Percentiles rank a stretch among this genome's conserved stretches.
These are phyloP conservation scores for Alosa alosa DNA, from an alignment of 2,113 vertebrate genomes.

Conservation along the genomic window DNA sequence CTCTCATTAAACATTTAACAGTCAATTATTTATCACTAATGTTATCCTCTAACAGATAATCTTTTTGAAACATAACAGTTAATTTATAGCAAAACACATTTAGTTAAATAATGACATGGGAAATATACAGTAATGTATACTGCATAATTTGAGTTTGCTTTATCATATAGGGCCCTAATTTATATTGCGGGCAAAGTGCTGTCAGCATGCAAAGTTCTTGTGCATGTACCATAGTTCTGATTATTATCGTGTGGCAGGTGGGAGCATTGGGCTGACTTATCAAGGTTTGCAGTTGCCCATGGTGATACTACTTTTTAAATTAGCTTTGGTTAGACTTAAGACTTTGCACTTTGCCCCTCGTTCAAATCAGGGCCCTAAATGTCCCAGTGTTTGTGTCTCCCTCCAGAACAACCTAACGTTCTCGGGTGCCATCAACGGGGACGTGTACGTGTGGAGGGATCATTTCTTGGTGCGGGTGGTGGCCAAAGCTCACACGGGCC, in stretches of 20 bases:
- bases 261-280: too few species aligned
- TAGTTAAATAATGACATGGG: background rate
- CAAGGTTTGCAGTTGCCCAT: too few species aligned
- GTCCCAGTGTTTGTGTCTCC: background rate
- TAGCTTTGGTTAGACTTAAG: too few species aligned
- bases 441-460: slow-evolving; percentile 94
- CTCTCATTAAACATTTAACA: background rate
- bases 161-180: too few species aligned
- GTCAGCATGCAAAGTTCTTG: too few species aligned
- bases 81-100: background rate
- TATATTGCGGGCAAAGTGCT: too few species aligned
- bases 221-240: too few species aligned
- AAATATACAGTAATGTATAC: background rate
- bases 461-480: slow-evolving; percentile 92
- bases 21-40: background rate
- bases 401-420: slow-evolving; percentile 91
- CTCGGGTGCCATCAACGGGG: slow-evolving; percentile 93
- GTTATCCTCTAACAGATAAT: background rate
- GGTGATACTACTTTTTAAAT: too few species aligned
- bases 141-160: background rate
- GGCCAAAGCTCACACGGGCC: slow-evolving; percentile 92
- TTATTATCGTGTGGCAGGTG: too few species aligned
- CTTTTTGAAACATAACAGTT: background rate
- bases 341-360: too few species aligned
- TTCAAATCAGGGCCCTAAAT: background rate